phyloP scores from a whole-genome alignment of 2,888 invertebrate species.

The Ceratothoa steindachneri region DNA sequence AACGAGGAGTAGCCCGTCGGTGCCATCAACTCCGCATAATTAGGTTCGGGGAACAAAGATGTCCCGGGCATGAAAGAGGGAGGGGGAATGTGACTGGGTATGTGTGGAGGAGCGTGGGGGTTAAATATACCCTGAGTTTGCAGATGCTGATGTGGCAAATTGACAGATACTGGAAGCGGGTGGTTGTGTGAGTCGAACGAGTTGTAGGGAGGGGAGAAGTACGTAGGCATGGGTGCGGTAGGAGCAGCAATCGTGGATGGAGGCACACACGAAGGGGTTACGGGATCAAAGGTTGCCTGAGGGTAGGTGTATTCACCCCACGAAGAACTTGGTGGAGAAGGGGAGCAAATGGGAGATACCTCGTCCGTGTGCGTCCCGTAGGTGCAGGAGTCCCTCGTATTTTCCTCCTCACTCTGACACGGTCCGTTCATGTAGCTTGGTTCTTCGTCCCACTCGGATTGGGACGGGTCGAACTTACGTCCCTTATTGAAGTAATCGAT shows the following conservation, averaged over 20 bases:
- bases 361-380: not conserved
- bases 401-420: not conserved
- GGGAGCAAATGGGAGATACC: not conserved
- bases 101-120: not conserved
- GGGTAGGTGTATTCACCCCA: too few relatives aligned
- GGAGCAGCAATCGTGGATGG: not conserved
- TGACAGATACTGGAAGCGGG: not conserved
- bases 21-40: not conserved
- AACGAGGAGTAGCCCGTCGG: not conserved
- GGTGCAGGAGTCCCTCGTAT: not conserved
- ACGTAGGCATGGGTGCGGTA: not conserved
- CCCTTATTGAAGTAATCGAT: slow-evolving; percentile 33
- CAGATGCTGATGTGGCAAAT: not conserved
- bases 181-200: not conserved
- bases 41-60: not conserved
- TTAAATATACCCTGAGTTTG: not conserved
- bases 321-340: not conserved
- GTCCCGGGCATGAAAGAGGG: not conserved
- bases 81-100: not conserved
- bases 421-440: not conserved
- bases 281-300: not conserved
- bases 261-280: not conserved
- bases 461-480: slow-evolving; percentile 15
- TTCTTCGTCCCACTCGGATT: not conserved
- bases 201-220: not conserved